These are phyloP conservation scores for Amiota communis DNA, from an alignment of 2,888 invertebrate species.

Conservation along the genomic window DNA sequence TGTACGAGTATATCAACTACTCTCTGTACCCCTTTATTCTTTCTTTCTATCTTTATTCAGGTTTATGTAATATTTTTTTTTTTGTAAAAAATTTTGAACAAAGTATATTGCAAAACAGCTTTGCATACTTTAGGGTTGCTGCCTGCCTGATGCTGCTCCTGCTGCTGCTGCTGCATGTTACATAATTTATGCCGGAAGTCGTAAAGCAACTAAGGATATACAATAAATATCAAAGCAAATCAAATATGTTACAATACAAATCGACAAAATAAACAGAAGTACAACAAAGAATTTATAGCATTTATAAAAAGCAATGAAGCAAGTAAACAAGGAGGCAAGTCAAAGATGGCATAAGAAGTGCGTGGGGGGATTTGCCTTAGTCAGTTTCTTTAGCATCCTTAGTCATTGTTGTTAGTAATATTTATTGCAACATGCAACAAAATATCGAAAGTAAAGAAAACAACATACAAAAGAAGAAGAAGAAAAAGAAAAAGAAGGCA, in stretches of 20 bases:
- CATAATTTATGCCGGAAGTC: slow-evolving; percentile 34
- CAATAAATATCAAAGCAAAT: slow-evolving; percentile 46
- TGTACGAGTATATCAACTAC: too few species aligned
- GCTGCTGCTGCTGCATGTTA: slow-evolving; percentile 1
- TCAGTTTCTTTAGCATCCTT: background rate
- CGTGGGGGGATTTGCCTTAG: background rate
- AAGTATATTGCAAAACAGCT: slow-evolving; percentile 41
- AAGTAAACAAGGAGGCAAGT: slow-evolving; percentile 27
- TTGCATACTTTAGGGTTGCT: slow-evolving; percentile 46
- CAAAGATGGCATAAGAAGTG: slow-evolving; percentile 18
- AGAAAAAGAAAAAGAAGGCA: slow-evolving; percentile 37
- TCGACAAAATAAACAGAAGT: slow-evolving; percentile 60
- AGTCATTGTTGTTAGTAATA: slow-evolving; percentile 49
- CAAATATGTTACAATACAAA: slow-evolving; percentile 57
- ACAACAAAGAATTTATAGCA: slow-evolving; percentile 51
- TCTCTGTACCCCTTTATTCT: too few species aligned
- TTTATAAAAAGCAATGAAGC: slow-evolving; percentile 34
- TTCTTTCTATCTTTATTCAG: too few species aligned
- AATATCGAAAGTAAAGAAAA: slow-evolving; percentile 47
- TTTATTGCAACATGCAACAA: slow-evolving; percentile 62
- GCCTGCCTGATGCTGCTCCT: too few species aligned
- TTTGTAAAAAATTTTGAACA: background rate
- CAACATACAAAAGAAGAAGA: slow-evolving; percentile 51
- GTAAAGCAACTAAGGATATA: slow-evolving; percentile 28
- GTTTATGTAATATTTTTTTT: background rate